Conservation (phyloP, 2,888 invertebrate genomes). For the Eristalis tenax region DNA sequence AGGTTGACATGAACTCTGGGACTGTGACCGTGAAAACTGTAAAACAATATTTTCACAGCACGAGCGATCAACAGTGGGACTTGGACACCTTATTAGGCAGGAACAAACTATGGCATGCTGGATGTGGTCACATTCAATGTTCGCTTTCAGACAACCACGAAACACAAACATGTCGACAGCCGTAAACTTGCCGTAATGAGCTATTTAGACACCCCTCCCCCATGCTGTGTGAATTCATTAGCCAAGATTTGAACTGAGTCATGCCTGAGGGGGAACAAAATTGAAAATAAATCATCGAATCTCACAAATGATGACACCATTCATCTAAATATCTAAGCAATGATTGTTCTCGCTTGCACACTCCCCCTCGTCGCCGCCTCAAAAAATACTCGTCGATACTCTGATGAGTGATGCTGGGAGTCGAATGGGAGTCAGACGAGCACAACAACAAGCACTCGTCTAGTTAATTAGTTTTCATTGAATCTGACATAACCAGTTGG, state of each 20-base stretch:
- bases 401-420: constrained; percentile 51
- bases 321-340: constrained; percentile 58
- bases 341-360: constrained; percentile 49
- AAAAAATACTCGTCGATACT: constrained; percentile 10
- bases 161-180: not conserved
- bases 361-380: constrained; percentile 8
- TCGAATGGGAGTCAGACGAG: not conserved
- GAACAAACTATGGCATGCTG: not conserved
- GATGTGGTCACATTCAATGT: not conserved
- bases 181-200: not conserved
- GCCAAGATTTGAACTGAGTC: not conserved
- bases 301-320: constrained; percentile 25
- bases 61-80: not conserved
- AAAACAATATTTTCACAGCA: not conserved
- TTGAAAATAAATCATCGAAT: constrained; percentile 29
- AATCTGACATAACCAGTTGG: constrained; percentile 71
- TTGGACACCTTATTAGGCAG: not conserved
- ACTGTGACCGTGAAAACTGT: not conserved
- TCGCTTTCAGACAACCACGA: not conserved
- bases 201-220: not conserved
- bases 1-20: not conserved
- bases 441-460: constrained; percentile 44
- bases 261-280: not conserved
- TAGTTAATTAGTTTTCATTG: constrained; percentile 71
- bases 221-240: not conserved